These are phyloP conservation scores for Epinephelus lanceolatus DNA, from an alignment of 2,113 vertebrate genomes.

Conservation along the genomic window DNA sequence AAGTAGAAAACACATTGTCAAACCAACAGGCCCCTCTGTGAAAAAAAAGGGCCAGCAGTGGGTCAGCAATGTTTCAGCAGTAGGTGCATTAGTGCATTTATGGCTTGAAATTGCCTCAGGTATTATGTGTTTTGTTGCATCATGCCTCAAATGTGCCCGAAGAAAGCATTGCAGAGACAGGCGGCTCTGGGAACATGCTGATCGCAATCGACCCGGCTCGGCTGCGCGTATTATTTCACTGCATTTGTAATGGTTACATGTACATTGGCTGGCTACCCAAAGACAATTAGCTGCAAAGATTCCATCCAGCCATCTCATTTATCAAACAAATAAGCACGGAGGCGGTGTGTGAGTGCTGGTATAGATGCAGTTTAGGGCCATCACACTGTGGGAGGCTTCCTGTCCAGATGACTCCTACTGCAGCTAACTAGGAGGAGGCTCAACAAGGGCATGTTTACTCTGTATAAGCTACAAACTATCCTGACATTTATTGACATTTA, in stretches of 20 bases:
- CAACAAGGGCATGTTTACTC: slow-evolving; percentile 22
- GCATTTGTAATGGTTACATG: slow-evolving; percentile 62
- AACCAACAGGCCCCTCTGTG: neutral
- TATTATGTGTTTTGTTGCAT: slow-evolving; percentile 55
- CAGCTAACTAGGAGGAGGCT: slow-evolving; percentile 44
- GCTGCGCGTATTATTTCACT: slow-evolving; percentile 53
- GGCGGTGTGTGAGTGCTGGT: slow-evolving; percentile 27
- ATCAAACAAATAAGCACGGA: slow-evolving; percentile 63
- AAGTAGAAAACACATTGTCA: slow-evolving; percentile 3
- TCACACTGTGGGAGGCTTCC: slow-evolving; percentile 62
- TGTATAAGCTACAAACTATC: slow-evolving; percentile 10
- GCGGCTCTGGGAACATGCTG: slow-evolving; percentile 33
- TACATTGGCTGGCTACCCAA: slow-evolving; percentile 41
- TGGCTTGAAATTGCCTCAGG: slow-evolving; percentile 45
- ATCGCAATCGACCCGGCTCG: slow-evolving; percentile 44
- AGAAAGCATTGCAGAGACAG: slow-evolving; percentile 46
- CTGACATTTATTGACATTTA: slow-evolving; percentile 21
- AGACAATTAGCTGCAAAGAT: slow-evolving; percentile 66
- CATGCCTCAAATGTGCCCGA: slow-evolving; percentile 54
- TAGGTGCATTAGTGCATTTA: slow-evolving; percentile 36
- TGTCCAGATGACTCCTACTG: slow-evolving; percentile 66
- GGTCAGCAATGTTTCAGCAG: slow-evolving; percentile 13
- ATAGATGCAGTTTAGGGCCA: slow-evolving; percentile 49
- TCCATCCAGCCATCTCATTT: slow-evolving; percentile 57
- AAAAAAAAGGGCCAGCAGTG: slow-evolving; percentile 2